Percentiles rank a stretch among this genome's conserved stretches.
Conservation (phyloP, 1,140 invertebrate species). For the Matsumurasca onukii region DNA sequence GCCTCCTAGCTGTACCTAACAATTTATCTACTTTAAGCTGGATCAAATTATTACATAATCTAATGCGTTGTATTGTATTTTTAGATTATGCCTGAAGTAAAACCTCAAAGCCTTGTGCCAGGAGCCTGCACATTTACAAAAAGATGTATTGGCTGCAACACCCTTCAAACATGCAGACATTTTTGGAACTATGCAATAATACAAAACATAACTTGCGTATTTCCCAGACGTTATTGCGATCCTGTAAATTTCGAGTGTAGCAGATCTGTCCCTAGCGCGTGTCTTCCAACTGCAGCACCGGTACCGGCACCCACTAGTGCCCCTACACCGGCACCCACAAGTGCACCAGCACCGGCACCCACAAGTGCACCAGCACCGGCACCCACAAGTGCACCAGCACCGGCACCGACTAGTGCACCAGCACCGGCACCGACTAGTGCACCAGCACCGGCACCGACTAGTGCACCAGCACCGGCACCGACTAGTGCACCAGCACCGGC, state of each 20-base stretch:
- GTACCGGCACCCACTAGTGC: background rate
- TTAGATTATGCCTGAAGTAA: background rate
- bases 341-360: background rate
- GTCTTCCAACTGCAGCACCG: background rate
- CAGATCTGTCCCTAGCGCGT: background rate
- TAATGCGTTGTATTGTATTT: background rate
- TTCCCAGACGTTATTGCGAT: background rate
- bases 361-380: background rate
- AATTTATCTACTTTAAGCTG: too few relatives aligned
- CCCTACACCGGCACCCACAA: background rate
- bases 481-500: too few relatives aligned
- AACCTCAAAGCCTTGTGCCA: background rate
- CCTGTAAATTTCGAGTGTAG: background rate
- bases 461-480: too few relatives aligned
- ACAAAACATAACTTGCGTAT: background rate
- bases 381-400: background rate
- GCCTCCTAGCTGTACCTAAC: too few relatives aligned
- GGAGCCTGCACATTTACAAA: background rate
- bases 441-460: too few relatives aligned
- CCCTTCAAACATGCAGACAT: background rate
- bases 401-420: background rate
- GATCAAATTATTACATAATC: too few relatives aligned
- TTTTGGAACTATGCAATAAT: background rate
- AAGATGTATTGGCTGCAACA: background rate
- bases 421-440: too few relatives aligned